Base-by-base conservation (phyloP, 2,797 vertebrate species). In the Anguilla marmorata region DNA sequence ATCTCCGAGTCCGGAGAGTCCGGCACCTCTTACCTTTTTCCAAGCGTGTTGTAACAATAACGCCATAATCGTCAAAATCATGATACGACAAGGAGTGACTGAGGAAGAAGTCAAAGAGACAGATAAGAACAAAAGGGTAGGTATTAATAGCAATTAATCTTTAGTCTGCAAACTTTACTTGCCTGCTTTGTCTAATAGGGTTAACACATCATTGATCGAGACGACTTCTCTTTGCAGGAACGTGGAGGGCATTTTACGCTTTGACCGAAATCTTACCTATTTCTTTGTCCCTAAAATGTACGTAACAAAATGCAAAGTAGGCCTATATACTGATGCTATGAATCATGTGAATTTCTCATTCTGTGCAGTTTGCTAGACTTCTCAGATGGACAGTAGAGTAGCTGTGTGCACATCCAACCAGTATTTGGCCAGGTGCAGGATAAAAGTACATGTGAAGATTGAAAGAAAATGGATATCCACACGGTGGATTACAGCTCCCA, bases 31-130 rank as follows among this genome's bases (percentile, higher is more conserved):
- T 85, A 96, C 94, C 88, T 94, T 99, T 66, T 98, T 98, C 93
- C 97, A 95, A 86, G 98, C 98, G 3, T 99, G 98, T 93, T 95
- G 96, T 95, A 95, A 96, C 90, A 99, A 98, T 96, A 98, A 99
- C 89, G 52, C 94, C 90, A 90, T 97, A 91, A 96, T 97, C 21
- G 95, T 99, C 89, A 97, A 96, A 93, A 96, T 98, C 54, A 96
- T 99, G 94, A 96, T 98, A 91, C 95, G 96, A 60, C 97, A 97
- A 56, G 98, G 97, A 0, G 96, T 97, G 86, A 94, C 94, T 0
- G 94, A 95, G 74, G 96, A 96, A 87, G 97, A 98, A 87, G 98
- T 97, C 90, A 93, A 21, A 90, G 97, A 98, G 93, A 97, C 96
- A 0, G 98, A 99, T 90, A 96, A 94, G 90, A 99, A 99, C 94